Evolutionary conservation across 2,113 vertebrate species (phyloP).

Genomic region (Mirounga angustirostris): DNA sequence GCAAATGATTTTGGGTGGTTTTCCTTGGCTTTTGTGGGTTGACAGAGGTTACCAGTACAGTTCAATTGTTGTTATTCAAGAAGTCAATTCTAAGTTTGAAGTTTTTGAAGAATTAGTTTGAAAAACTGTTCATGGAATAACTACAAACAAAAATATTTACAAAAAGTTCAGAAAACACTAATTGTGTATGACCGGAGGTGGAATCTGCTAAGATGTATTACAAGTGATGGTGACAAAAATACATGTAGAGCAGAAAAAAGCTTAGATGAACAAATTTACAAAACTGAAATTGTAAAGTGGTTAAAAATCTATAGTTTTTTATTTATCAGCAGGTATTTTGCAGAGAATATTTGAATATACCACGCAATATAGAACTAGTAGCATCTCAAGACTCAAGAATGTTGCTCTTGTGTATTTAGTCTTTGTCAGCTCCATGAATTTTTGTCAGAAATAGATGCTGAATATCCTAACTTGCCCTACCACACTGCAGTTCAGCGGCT

Average conservation of each 20-base stretch:
- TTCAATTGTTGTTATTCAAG: slow-evolving; percentile 24
- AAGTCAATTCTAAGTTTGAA: slow-evolving; percentile 23
- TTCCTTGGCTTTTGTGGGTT: slow-evolving; percentile 67
- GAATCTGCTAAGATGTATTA: background rate
- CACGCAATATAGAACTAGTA: background rate
- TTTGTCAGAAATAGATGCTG: slow-evolving; percentile 22
- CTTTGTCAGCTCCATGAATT: background rate
- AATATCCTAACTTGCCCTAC: background rate
- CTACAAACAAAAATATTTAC: background rate
- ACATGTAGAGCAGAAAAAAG: background rate
- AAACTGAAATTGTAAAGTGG: background rate
- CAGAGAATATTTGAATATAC: background rate
- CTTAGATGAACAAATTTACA: background rate
- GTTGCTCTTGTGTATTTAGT: background rate
- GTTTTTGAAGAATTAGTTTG: slow-evolving; percentile 47
- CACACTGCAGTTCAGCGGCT: background rate
- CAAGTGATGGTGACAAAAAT: background rate
- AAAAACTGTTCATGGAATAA: background rate
- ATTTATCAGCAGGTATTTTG: background rate
- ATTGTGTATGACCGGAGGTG: background rate
- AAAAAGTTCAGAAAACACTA: background rate
- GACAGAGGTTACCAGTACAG: slow-evolving; percentile 24
- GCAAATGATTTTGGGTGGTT: slow-evolving; percentile 53
- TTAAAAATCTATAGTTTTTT: background rate
- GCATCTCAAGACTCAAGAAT: background rate